Evolutionary conservation across 2,797 vertebrate species (phyloP).

Genomic region (Microctenopoma lineatum): DNA sequence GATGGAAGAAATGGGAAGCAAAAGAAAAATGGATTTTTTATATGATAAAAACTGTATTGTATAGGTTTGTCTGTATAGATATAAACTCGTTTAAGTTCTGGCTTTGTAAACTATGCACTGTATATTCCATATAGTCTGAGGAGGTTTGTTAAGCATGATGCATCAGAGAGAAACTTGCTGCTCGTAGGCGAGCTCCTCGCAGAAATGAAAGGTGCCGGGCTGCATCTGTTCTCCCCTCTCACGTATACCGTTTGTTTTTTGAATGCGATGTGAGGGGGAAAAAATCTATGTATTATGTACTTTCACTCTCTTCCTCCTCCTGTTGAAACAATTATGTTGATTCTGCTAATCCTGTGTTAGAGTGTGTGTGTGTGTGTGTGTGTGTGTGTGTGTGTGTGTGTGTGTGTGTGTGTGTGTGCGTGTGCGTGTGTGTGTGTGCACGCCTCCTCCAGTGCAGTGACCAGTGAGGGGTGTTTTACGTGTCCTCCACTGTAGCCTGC

Average conservation of each 20-base stretch:
- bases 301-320: conserved; percentile 53
- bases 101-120: conserved; percentile 90
- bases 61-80: conserved; percentile 78
- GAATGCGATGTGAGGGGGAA: not conserved
- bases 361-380: conserved; percentile 1
- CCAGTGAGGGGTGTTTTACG: conserved; percentile 49
- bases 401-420: not conserved
- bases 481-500: conserved; percentile 35
- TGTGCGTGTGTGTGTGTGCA: conserved; percentile 2
- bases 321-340: conserved; percentile 58
- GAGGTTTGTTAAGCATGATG: conserved; percentile 79
- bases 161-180: conserved; percentile 56
- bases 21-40: conserved; percentile 50
- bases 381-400: conserved; percentile 5
- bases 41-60: conserved; percentile 68
- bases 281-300: conserved; percentile 53
- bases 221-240: conserved; percentile 44
- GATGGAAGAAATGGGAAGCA: conserved; percentile 14
- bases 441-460: conserved; percentile 42
- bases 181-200: conserved; percentile 41
- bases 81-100: conserved; percentile 73
- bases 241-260: conserved; percentile 33
- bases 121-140: conserved; percentile 80
- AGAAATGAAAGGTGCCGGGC: conserved; percentile 20
- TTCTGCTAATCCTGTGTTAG: conserved; percentile 41